Conservation (phyloP, 2,888 invertebrate genomes). For the Melikaiella ostensackeni region DNA sequence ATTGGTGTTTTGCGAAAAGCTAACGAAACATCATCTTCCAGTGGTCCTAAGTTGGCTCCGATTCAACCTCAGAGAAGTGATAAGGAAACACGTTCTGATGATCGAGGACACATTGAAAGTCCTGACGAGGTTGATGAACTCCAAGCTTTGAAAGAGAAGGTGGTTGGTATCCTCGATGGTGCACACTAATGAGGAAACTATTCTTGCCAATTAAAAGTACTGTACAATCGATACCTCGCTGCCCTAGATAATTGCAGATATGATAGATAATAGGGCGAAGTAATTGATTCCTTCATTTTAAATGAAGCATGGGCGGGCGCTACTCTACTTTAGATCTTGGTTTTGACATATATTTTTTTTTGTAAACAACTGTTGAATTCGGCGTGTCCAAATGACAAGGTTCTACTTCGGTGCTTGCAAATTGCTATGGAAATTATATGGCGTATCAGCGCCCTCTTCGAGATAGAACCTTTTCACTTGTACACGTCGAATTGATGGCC, state of each 20-base stretch:
- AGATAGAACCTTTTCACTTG: too few species aligned
- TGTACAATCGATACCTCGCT: conserved; percentile 30
- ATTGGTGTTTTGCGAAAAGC: conserved; percentile 41
- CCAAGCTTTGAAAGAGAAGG: conserved; percentile 54
- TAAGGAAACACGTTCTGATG: conserved; percentile 42
- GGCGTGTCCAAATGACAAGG: too few species aligned
- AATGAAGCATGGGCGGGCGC: background rate
- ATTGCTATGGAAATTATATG: too few species aligned
- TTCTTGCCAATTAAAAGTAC: conserved; percentile 34
- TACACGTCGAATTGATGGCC: too few species aligned
- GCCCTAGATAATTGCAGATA: conserved; percentile 21
- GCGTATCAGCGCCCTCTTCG: too few species aligned
- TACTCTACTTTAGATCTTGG: too few species aligned
- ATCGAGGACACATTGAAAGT: conserved; percentile 28
- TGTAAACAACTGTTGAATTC: too few species aligned
- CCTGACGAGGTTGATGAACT: conserved; percentile 52
- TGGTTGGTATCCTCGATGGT: conserved; percentile 52
- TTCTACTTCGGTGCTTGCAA: too few species aligned
- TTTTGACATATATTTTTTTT: too few species aligned
- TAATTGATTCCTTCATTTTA: conserved; percentile 49
- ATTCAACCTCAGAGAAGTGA: conserved; percentile 50
- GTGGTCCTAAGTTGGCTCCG: conserved; percentile 48
- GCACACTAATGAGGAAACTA: conserved; percentile 12
- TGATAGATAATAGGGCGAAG: conserved; percentile 31
- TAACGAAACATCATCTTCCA: conserved; percentile 51